phyloP scores from a whole-genome alignment of 2,797 vertebrate genomes.

The Spea hammondii region DNA sequence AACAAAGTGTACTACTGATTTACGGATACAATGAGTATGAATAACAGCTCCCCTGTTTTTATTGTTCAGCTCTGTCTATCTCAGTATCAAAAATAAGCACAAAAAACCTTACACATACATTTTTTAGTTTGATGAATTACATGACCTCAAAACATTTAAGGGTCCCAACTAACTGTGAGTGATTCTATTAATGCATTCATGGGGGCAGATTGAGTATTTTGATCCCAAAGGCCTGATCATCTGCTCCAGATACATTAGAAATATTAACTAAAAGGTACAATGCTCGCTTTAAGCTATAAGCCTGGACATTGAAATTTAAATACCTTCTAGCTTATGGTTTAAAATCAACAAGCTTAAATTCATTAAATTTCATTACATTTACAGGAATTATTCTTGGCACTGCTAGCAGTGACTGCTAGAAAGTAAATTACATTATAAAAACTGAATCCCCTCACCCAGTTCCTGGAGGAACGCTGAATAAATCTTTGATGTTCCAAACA shows the following conservation, averaged over 20 bases:
- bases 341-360: neutral
- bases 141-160: too few relatives aligned
- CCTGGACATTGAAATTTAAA: neutral
- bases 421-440: constrained; percentile 35
- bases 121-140: too few relatives aligned
- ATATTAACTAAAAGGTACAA: neutral
- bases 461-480: constrained; percentile 65
- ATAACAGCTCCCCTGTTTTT: too few relatives aligned
- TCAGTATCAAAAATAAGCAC: too few relatives aligned
- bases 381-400: neutral
- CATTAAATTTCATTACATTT: neutral
- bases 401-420: neutral
- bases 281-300: neutral
- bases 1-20: too few relatives aligned
- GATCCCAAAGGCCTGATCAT: too few relatives aligned
- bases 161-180: too few relatives aligned
- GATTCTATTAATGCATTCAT: too few relatives aligned
- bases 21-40: too few relatives aligned
- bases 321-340: neutral
- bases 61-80: too few relatives aligned
- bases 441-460: constrained; percentile 62
- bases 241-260: neutral
- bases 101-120: too few relatives aligned
- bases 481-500: constrained; percentile 74
- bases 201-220: too few relatives aligned